These are phyloP conservation scores for Branchipolynoe longqiensis DNA, from an alignment of 2,888 invertebrate species.

Conservation along the genomic window DNA sequence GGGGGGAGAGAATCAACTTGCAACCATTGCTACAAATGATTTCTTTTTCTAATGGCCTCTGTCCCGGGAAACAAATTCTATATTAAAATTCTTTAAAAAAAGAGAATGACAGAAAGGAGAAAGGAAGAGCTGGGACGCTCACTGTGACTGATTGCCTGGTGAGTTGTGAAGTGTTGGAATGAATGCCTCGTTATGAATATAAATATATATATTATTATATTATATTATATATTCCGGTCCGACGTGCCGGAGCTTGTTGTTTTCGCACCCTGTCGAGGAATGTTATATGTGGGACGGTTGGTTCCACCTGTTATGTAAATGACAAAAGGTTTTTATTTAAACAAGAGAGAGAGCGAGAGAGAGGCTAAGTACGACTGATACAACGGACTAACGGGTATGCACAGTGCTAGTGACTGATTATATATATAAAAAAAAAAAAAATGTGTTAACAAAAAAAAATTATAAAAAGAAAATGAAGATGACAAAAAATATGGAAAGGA, in stretches of 20 bases:
- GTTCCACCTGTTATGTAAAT: slow-evolving; percentile 50
- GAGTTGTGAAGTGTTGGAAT: no score
- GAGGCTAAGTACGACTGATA: no score
- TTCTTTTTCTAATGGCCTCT: slow-evolving; percentile 42
- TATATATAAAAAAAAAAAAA: slow-evolving; percentile 8
- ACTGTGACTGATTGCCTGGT: no score
- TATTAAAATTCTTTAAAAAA: neutral
- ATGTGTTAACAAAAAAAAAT: no score
- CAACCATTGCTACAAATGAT: slow-evolving; percentile 38
- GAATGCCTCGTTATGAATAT: no score
- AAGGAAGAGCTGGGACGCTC: no score
- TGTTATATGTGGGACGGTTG: slow-evolving; percentile 39
- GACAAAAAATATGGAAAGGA: no score
- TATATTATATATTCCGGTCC: slow-evolving; percentile 25
- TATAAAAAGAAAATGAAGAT: no score
- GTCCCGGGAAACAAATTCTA: neutral
- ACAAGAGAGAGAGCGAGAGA: no score
- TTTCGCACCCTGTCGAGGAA: slow-evolving; percentile 18
- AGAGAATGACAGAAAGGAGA: neutral
- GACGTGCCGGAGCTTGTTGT: slow-evolving; percentile 17
- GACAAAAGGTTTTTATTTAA: slow-evolving; percentile 53
- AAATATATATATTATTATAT: no score
- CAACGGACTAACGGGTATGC: slow-evolving; percentile 49
- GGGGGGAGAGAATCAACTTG: no score
- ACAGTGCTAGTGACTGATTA: slow-evolving; percentile 51